Base-by-base conservation (phyloP, 2,888 invertebrate species). In the Eudemis profundana region DNA sequence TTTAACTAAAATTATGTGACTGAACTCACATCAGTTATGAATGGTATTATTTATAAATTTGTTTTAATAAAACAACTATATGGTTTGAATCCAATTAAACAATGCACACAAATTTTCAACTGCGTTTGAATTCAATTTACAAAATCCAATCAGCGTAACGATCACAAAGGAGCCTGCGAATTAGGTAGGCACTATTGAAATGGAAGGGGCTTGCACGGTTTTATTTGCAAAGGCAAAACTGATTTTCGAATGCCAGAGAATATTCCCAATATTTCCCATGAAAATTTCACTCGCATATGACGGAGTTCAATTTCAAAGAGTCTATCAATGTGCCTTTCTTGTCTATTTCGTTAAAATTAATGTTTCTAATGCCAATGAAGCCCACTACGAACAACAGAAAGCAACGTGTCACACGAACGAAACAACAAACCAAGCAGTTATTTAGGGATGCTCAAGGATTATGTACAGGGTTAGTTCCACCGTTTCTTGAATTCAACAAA, bases 401-500 rank as follows among this genome's bases (percentile, higher is more conserved):
- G 84, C 88, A 90, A 87, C 80, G 83, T 81, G 76, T 77, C 71
- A 72, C 70, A 74, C 67, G 75, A 71, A 74, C 78, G 73, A 79
- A 71, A 85, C 75, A 74, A 79, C 78, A 78, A 74, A 75, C 75
- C 68, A 89, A 88, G 88, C 88, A 70, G 78, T 77, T 77, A 71
- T 75, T 70, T 63, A 76, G 67, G 81, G 79, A 81, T 79, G 81
- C 84, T 74, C 61, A 73, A 77, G 78, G 78, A 81, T 78, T 79
- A 72, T 44, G 51, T 74, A 70, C 70, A 70, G 66, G 79, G 81
- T 73, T 71, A 70, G 74, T 74, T 77, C 80, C 77, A 85, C 84
- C 85, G 83, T 80, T 79, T 84, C 84, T 86, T 85, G 84, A 87
- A 86, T 69, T 56, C 62, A 68, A 66, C 57, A 62, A 42, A 44